These are phyloP conservation scores for Xiphias gladius DNA, from an alignment of 2,113 vertebrate genomes.

Conservation along the genomic window DNA sequence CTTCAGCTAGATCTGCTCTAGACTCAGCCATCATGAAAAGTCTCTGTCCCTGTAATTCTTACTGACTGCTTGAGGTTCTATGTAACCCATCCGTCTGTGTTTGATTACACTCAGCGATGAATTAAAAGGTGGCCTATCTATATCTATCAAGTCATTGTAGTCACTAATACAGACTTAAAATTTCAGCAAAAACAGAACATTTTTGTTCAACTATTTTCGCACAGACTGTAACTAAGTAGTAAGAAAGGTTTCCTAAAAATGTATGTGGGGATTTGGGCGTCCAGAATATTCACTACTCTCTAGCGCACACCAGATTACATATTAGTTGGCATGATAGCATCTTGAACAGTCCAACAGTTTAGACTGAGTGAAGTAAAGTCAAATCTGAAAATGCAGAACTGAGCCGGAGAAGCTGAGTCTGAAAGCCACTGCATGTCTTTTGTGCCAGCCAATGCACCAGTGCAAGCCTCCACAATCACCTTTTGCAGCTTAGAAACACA, in stretches of 20 bases:
- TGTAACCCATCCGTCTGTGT: conserved; percentile 11
- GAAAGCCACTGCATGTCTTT: neutral
- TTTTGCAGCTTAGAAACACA: neutral
- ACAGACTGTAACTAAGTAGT: neutral
- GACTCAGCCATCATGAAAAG: neutral
- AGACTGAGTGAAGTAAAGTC: neutral
- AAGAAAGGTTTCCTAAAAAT: neutral
- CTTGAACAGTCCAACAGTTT: neutral
- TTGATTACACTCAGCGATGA: conserved; percentile 1
- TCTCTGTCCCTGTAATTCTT: conserved; percentile 25
- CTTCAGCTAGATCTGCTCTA: conserved; percentile 13
- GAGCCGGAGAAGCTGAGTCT: neutral
- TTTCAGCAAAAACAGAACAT: neutral
- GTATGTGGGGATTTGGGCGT: neutral
- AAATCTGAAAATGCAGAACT: too few species aligned
- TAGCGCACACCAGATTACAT: too few species aligned
- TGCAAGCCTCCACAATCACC: conserved; percentile 1
- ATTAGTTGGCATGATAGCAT: neutral
- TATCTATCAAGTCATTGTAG: neutral
- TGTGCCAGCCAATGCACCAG: neutral
- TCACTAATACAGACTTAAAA: neutral
- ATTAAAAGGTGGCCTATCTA: neutral
- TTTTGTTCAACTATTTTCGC: neutral
- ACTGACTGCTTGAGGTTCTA: neutral
- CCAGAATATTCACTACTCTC: neutral